Percentiles rank a stretch among this genome's conserved stretches.
Conservation (phyloP, 2,113 vertebrate species). For the Blennius ocellaris region DNA sequence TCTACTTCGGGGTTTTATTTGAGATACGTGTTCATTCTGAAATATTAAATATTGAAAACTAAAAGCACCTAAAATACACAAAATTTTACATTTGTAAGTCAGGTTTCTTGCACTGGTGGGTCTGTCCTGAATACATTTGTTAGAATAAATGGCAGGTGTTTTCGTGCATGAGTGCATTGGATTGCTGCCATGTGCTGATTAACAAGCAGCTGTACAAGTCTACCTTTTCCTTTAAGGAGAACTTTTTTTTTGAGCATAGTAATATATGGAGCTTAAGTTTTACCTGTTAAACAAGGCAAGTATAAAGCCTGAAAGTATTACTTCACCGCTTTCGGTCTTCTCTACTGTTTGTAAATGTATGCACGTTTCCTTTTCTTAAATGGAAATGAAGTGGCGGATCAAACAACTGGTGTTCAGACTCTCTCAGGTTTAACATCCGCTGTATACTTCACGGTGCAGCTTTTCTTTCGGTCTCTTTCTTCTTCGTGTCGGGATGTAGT, state of each 20-base stretch:
- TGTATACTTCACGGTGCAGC: conserved; percentile 3
- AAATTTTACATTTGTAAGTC: too few relatives aligned
- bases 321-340: background rate
- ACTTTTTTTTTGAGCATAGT: background rate
- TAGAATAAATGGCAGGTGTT: too few relatives aligned
- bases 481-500: conserved; percentile 35
- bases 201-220: too few relatives aligned
- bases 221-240: background rate
- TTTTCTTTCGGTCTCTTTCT: background rate
- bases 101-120: too few relatives aligned
- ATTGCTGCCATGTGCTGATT: too few relatives aligned
- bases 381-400: background rate
- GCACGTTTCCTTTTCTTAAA: background rate
- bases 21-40: too few relatives aligned
- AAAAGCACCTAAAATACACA: too few relatives aligned
- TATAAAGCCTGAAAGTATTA: background rate
- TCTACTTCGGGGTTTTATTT: too few relatives aligned
- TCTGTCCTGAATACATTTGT: too few relatives aligned
- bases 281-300: background rate
- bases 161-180: too few relatives aligned
- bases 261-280: background rate
- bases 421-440: background rate
- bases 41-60: too few relatives aligned
- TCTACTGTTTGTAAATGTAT: background rate
- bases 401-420: background rate